Evolutionary conservation across 2,797 vertebrate species (phyloP), one percentile per base, ranked within the genome.

Genomic region (Spinus pinus): DNA sequence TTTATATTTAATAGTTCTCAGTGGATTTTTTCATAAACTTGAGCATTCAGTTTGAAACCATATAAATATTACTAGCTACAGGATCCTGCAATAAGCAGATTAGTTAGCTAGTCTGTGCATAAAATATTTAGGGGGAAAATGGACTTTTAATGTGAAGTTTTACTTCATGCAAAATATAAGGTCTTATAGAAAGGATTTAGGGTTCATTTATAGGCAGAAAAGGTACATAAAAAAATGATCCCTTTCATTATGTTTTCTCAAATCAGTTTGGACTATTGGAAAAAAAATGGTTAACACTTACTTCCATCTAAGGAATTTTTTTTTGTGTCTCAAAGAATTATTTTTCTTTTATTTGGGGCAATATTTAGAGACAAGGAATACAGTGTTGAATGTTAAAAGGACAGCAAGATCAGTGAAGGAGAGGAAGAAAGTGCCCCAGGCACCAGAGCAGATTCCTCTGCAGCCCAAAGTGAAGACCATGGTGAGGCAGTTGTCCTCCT

Each of bases 211-310:
- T 12, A 44, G 13, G 17, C 27, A 82, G 35, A 41, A 79, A 49
- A 80, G 1, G 6, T 50, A 25, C 7, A 67, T 84, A 19, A 71
- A n/a, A 79, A 27, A 50, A 25, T 25, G 11, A 33, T 61, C 31
- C 18, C 12, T 61, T 58, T 58, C 5, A 33, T 41, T 51, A 24
- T 25, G 5, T 51, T 74, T 87, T 72, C 54, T 93, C 30, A 72
- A 57, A 51, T 53, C 19, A 15, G 2, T 80, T 80, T 90, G 20
- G 20, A 60, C 27, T 0, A 0, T 19, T 25, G 5, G 22, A 61
- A 67, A n/a, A 80, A 75, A 57, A 15, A 6, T 25, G 54, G 17
- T 4, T 53, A 33, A 61, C 47, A 47, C 8, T 31, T 64, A 30
- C 13, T 88, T 91, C 64, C 51, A 80, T 37, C 20, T 69, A 66